phyloP scores from a whole-genome alignment of 1,140 invertebrate genomes.

The Pteromalus puparum region DNA sequence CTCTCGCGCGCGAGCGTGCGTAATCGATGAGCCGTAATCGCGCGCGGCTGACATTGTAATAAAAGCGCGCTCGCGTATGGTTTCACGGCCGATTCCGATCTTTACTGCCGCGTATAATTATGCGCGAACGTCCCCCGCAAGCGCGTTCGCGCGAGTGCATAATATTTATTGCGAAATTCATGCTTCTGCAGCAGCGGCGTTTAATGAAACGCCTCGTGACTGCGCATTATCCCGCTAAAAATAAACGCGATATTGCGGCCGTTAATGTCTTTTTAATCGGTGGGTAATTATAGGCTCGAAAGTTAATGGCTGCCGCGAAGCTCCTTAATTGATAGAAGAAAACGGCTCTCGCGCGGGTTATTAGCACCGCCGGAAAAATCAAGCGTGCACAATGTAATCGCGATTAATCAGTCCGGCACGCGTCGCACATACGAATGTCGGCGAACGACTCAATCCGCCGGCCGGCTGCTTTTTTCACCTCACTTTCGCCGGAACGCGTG shows the following conservation, averaged over 20 bases:
- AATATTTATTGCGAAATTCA: slow-evolving; percentile 13
- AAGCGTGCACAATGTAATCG: not conserved
- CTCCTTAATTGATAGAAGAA: not conserved
- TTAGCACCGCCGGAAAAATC: not conserved
- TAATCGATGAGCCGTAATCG: slow-evolving; percentile 24
- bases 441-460: not conserved
- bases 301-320: no score
- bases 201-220: not conserved
- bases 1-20: not conserved
- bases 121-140: not conserved
- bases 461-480: not conserved
- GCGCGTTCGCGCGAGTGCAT: not conserved
- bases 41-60: slow-evolving; percentile 16
- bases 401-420: not conserved
- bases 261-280: not conserved
- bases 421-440: no score
- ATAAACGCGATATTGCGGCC: not conserved
- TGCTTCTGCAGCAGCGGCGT: not conserved
- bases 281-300: no score
- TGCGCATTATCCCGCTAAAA: not conserved
- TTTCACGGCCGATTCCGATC: slow-evolving; percentile 21
- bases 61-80: slow-evolving; percentile 9
- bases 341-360: no score
- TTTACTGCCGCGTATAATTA: slow-evolving; percentile 13
- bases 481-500: not conserved